phyloP scores from a whole-genome alignment of 2,113 vertebrate genomes.

The Heliornis fulica region DNA sequence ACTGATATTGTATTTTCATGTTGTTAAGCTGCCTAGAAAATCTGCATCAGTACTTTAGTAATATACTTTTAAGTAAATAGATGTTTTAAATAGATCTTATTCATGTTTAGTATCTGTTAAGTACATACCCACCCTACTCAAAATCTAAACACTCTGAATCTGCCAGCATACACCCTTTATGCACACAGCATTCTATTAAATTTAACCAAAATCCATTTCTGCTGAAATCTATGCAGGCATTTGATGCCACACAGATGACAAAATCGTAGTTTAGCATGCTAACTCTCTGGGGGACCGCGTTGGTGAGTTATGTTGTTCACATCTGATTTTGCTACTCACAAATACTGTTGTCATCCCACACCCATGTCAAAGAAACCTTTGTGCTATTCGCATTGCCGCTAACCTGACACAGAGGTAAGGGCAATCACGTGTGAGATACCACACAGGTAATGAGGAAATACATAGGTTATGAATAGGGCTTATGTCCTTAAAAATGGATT shows the following conservation, averaged over 20 bases:
- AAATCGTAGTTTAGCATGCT: not conserved
- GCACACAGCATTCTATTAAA: not conserved
- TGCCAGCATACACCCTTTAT: not conserved
- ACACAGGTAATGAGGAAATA: not conserved
- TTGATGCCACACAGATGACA: not conserved
- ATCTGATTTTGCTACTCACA: not conserved
- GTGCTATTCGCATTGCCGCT: rapidly evolving
- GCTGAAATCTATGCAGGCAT: not conserved
- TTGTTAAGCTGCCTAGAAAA: not conserved
- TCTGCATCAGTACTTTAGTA: not conserved
- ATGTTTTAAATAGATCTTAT: not conserved
- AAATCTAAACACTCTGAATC: not conserved
- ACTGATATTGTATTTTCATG: not conserved
- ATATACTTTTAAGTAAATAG: not conserved
- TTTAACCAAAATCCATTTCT: not conserved
- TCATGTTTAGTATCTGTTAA: not conserved
- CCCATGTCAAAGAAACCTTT: not conserved
- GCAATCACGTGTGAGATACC: rapidly evolving
- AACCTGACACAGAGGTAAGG: not conserved
- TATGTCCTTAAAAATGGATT: not conserved
- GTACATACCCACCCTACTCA: not conserved
- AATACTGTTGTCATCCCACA: not conserved
- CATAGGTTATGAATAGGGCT: not conserved
- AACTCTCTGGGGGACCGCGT: not conserved
- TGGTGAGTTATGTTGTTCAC: not conserved